A percentile compares a stretch with the other conserved stretches of the same genome.
Evolutionary conservation across 2,113 vertebrate genomes (phyloP).

Genomic region (Hippoglossus stenolepis): DNA sequence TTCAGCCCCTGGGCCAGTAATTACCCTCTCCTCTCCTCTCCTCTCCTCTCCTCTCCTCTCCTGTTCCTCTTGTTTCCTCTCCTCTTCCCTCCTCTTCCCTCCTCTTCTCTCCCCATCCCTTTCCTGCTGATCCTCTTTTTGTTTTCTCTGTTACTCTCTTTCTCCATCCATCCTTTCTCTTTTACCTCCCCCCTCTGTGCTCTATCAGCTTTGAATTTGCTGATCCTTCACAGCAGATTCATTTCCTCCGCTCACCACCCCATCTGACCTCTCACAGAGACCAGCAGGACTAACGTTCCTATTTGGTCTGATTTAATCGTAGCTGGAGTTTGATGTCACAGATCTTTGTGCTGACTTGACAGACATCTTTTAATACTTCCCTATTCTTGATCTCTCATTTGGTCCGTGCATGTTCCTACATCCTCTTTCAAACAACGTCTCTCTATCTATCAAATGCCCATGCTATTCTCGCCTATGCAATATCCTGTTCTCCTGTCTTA

Average conservation of each 20-base stretch:
- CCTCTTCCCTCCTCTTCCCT: not conserved
- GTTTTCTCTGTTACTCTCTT: not conserved
- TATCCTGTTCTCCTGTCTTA: conserved; percentile 3
- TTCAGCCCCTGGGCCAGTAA: conserved; percentile 85
- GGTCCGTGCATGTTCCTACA: not conserved
- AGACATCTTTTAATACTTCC: not conserved
- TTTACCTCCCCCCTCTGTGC: conserved; percentile 13
- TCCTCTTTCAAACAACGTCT: not conserved
- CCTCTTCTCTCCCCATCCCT: not conserved
- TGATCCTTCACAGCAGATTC: not conserved
- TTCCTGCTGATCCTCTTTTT: conserved; percentile 36
- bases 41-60: not conserved
- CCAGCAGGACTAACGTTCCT: conserved; percentile 31
- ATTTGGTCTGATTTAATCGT: not conserved
- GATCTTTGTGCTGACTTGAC: not conserved
- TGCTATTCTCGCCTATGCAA: not conserved
- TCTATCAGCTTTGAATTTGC: conserved; percentile 35
- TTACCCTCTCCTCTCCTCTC: conserved; percentile 73
- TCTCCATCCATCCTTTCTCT: conserved; percentile 3
- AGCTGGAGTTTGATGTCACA: conserved; percentile 2
- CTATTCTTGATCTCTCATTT: not conserved
- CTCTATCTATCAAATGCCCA: not conserved
- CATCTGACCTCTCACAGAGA: not conserved
- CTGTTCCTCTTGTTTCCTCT: not conserved
- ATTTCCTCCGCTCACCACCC: not conserved